These are phyloP conservation scores for Antechinus flavipes DNA, from an alignment of 2,113 vertebrate species.

Conservation along the genomic window DNA sequence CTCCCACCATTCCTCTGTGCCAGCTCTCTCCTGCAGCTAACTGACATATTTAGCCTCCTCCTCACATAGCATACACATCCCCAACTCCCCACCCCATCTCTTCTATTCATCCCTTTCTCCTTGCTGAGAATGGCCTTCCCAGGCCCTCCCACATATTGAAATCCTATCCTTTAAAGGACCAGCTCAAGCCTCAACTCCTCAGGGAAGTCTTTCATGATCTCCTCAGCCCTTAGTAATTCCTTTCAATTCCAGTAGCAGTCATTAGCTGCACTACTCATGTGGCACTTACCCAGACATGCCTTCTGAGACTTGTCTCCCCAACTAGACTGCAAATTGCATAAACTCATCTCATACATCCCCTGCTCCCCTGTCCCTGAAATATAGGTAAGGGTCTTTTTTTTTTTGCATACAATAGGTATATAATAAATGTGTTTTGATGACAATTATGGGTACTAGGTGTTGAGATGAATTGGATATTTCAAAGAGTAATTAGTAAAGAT, in stretches of 20 bases:
- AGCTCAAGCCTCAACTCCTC: background rate
- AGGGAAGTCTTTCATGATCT: conserved; percentile 13
- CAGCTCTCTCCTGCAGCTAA: background rate
- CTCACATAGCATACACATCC: background rate
- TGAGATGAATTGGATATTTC: background rate
- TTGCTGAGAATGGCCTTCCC: background rate
- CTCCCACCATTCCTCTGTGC: background rate
- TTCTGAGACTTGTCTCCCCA: conserved; percentile 4
- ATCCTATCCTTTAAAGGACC: background rate
- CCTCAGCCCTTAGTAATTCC: background rate
- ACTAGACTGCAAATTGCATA: conserved; percentile 18
- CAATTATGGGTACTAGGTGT: conserved; percentile 1
- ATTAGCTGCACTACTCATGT: conserved; percentile 17
- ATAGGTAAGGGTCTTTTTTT: background rate
- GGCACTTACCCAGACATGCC: background rate
- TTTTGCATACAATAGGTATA: background rate
- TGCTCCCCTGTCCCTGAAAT: background rate
- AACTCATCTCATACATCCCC: background rate
- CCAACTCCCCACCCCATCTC: background rate
- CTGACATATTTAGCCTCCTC: background rate
- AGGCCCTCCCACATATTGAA: background rate
- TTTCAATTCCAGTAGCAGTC: background rate
- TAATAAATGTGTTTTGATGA: background rate
- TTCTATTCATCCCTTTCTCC: background rate
- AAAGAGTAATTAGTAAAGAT: background rate